Percentiles rank a stretch among this genome's conserved stretches.
Conservation (phyloP, 2,113 vertebrate species). For the Pterophyllum scalare region DNA sequence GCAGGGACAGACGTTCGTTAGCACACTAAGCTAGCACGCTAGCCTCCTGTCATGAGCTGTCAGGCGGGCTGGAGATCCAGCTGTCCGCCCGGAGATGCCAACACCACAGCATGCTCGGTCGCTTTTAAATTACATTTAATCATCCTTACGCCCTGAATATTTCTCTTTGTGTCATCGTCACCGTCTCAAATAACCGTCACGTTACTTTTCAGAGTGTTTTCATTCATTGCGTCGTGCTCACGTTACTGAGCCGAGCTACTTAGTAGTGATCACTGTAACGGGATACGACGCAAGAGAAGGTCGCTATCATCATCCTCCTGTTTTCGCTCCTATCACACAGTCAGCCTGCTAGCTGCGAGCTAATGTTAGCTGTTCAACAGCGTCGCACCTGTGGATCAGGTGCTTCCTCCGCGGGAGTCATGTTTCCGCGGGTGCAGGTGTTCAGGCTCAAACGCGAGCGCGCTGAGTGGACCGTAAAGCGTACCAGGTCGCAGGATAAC, state of each 20-base stretch:
- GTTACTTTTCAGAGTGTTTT: not conserved
- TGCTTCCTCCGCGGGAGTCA: constrained; percentile 43
- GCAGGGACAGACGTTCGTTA: constrained; percentile 16
- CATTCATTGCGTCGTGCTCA: not conserved
- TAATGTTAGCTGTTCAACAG: not conserved
- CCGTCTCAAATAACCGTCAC: not conserved
- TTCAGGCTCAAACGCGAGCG: not conserved
- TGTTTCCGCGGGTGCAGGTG: constrained; percentile 59
- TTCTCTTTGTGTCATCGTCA: not conserved
- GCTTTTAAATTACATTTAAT: not conserved
- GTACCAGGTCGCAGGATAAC: not conserved
- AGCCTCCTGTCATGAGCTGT: constrained; percentile 26
- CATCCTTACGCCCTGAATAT: too few relatives aligned
- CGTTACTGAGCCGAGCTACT: not conserved
- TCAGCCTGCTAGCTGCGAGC: constrained; percentile 22
- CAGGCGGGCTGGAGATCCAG: constrained; percentile 2
- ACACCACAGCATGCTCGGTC: not conserved
- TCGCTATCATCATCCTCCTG: constrained; percentile 16
- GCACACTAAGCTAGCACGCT: constrained; percentile 46
- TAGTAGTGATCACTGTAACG: not conserved
- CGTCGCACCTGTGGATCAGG: constrained; percentile 78
- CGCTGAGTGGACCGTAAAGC: not conserved
- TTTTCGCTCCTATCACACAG: constrained; percentile 37
- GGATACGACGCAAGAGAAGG: not conserved
- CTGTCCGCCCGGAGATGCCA: not conserved